Percentiles rank a stretch among this genome's conserved stretches.
phyloP scores from a whole-genome alignment of 2,888 invertebrate species.

The Caenorhabditis sp. region DNA sequence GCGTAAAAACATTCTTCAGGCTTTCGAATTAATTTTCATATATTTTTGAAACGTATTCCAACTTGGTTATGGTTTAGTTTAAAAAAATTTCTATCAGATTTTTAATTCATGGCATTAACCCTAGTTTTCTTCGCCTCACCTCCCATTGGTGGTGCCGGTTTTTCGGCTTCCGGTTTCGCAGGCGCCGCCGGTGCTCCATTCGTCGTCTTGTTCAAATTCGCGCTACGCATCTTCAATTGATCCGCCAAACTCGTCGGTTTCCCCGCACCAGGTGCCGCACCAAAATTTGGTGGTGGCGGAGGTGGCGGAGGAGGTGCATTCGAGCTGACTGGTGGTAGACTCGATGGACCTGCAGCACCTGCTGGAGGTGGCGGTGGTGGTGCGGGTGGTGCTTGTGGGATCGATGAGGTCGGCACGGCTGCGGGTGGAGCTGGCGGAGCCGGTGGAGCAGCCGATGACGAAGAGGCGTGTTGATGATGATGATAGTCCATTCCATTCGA shows the following conservation, averaged over 20 bases:
- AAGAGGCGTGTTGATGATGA: background rate
- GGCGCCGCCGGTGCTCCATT: constrained; percentile 9
- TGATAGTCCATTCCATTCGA: constrained; percentile 15
- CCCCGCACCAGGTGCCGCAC: background rate
- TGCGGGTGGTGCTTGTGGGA: constrained; percentile 27
- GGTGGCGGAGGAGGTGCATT: constrained; percentile 43
- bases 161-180: background rate
- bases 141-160: constrained; percentile 16
- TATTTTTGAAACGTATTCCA: no score
- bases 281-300: constrained; percentile 28
- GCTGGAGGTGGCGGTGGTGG: constrained; percentile 34
- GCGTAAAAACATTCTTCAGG: no score
- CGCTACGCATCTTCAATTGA: constrained; percentile 32
- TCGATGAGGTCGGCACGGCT: background rate
- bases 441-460: background rate
- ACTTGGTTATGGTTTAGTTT: no score
- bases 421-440: background rate
- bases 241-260: constrained; percentile 32
- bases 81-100: no score
- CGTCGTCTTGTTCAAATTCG: constrained; percentile 29
- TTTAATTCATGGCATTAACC: no score
- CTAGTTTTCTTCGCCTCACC: no score
- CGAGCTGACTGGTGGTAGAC: constrained; percentile 21
- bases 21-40: no score
- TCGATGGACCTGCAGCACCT: constrained; percentile 4